Percentiles rank a stretch among this genome's conserved stretches.
Evolutionary conservation across 2,888 invertebrate genomes (phyloP).

Genomic region (Pheosia gnoma): DNA sequence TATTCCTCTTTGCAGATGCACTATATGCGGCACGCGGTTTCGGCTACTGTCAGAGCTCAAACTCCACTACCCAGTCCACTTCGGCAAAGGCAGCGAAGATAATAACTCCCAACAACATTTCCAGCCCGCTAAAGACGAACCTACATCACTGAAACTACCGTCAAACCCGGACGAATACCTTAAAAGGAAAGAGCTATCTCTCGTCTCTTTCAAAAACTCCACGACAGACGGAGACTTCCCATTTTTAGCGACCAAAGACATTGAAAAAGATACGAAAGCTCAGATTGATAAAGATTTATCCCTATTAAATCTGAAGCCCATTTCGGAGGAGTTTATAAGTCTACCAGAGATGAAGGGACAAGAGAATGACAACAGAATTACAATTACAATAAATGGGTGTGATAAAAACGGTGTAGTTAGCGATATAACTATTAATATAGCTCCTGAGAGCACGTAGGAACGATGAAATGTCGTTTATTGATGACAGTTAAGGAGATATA

Average conservation of each 20-base stretch:
- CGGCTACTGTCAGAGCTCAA: conserved; percentile 71
- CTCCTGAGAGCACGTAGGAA: neutral
- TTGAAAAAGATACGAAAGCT: neutral
- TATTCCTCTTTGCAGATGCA: conserved; percentile 59
- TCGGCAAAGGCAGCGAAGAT: conserved; percentile 46
- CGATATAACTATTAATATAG: conserved; percentile 66
- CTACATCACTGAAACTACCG: conserved; percentile 5
- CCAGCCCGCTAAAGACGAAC: conserved; percentile 15
- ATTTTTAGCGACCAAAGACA: conserved; percentile 2
- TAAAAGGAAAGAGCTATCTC: conserved; percentile 16
- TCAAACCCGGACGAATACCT: conserved; percentile 6
- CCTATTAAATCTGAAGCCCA: conserved; percentile 10
- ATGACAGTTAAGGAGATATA: too few relatives aligned
- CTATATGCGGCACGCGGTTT: conserved; percentile 69
- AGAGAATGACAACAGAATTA: conserved; percentile 47
- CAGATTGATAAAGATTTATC: conserved; percentile 13
- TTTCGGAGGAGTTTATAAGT: neutral
- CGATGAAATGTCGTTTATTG: too few relatives aligned
- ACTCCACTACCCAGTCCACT: conserved; percentile 74
- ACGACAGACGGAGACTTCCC: conserved; percentile 11
- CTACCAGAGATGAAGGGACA: conserved; percentile 6
- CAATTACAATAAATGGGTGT: conserved; percentile 61
- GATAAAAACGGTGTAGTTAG: conserved; percentile 61
- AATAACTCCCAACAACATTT: conserved; percentile 11
- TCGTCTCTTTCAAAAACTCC: conserved; percentile 15